These are phyloP conservation scores for Phyto melanocephala DNA, from an alignment of 2,888 invertebrate genomes.

Conservation along the genomic window DNA sequence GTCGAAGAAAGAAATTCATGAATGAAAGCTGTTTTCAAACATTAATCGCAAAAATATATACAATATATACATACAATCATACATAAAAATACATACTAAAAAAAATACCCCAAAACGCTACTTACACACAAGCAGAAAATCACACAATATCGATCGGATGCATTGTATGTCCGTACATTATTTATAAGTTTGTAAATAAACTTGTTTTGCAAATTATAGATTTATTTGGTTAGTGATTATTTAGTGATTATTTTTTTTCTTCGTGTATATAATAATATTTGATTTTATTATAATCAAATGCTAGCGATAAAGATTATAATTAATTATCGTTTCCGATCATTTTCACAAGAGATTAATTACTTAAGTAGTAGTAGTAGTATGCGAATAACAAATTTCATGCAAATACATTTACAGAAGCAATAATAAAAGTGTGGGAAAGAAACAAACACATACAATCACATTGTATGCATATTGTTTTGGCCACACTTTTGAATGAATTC, in stretches of 20 bases:
- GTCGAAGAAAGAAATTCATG: conserved; percentile 37
- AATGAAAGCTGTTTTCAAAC: conserved; percentile 58
- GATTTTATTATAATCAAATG: conserved; percentile 56
- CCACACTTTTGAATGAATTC: neutral
- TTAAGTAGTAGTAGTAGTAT: neutral
- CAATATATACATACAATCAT: neutral
- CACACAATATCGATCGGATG: neutral
- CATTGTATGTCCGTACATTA: neutral
- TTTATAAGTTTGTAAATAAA: conserved; percentile 38
- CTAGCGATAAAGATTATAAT: conserved; percentile 63
- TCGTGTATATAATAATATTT: conserved; percentile 32
- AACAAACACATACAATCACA: too few species aligned
- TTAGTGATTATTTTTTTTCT: neutral
- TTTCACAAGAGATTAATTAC: conserved; percentile 49
- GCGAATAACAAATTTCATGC: conserved; percentile 33
- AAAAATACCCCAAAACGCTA: neutral
- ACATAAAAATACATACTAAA: neutral
- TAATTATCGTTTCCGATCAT: conserved; percentile 63
- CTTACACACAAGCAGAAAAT: neutral
- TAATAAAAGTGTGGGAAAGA: conserved; percentile 55
- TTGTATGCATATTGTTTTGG: neutral
- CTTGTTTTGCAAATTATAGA: conserved; percentile 61
- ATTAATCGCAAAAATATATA: neutral
- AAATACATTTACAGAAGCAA: conserved; percentile 2
- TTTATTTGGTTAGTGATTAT: conserved; percentile 25